A percentile compares a stretch with the other conserved stretches of the same genome.
Conservation (phyloP, 2,888 invertebrate species). For the Rhagium mordax region DNA sequence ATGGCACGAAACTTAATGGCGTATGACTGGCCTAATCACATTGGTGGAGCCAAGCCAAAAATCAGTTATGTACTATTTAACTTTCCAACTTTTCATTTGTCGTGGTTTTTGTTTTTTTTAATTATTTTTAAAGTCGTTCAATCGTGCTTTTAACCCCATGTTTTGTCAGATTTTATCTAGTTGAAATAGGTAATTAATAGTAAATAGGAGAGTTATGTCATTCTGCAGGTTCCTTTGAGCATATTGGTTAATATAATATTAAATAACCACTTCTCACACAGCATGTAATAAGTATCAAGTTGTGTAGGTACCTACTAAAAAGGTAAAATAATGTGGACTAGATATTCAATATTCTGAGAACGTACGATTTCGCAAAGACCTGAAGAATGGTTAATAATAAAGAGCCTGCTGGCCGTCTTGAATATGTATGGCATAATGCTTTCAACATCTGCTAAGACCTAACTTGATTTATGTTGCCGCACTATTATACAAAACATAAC, state of each 20-base stretch:
- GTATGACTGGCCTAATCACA: too few relatives aligned
- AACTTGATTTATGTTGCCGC: constrained; percentile 35
- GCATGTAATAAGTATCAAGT: constrained; percentile 28
- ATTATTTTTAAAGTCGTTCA: too few relatives aligned
- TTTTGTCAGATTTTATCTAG: too few relatives aligned
- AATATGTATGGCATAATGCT: constrained; percentile 42
- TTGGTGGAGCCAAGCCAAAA: too few relatives aligned
- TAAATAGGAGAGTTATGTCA: too few relatives aligned
- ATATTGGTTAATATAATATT: not conserved
- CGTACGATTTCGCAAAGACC: constrained; percentile 47
- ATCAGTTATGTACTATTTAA: too few relatives aligned
- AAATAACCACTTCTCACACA: not conserved
- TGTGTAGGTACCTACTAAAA: constrained; percentile 36
- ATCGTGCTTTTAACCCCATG: too few relatives aligned
- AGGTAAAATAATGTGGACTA: constrained; percentile 39
- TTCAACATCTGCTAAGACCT: constrained; percentile 26
- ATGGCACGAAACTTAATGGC: too few relatives aligned
- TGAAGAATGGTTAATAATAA: constrained; percentile 48
- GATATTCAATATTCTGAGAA: constrained; percentile 40
- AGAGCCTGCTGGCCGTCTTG: constrained; percentile 38
- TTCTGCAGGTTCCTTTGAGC: too few relatives aligned
- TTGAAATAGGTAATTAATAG: too few relatives aligned
- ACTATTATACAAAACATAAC: constrained; percentile 23
- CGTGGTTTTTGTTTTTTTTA: too few relatives aligned
- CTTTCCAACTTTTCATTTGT: too few relatives aligned